phyloP scores from a whole-genome alignment of 2,888 invertebrate genomes.

The Dendrolimus pini region DNA sequence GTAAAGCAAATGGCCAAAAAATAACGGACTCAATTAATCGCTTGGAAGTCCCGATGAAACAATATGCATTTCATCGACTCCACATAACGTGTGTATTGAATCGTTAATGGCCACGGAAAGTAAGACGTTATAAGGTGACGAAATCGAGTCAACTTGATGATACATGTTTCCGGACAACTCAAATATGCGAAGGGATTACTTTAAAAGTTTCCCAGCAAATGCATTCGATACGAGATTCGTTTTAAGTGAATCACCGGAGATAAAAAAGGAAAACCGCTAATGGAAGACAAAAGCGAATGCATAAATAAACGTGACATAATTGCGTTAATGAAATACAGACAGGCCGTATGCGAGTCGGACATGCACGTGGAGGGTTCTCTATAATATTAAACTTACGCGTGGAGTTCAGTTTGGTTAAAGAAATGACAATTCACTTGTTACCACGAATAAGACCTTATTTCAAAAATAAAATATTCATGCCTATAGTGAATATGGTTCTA shows the following conservation, averaged over 20 bases:
- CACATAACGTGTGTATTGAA: constrained; percentile 69
- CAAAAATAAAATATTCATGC: too few species aligned
- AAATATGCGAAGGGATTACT: constrained; percentile 30
- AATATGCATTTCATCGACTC: constrained; percentile 70
- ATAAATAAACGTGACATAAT: constrained; percentile 71
- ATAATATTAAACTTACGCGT: too few species aligned
- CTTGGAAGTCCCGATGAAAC: constrained; percentile 55
- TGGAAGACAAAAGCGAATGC: constrained; percentile 68
- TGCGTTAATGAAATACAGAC: constrained; percentile 49
- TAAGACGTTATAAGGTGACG: constrained; percentile 61
- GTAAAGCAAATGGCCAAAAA: constrained; percentile 56
- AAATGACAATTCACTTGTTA: too few species aligned
- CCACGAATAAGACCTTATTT: too few species aligned
- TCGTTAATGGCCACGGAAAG: constrained; percentile 59
- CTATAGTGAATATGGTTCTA: too few species aligned
- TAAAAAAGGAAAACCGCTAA: constrained; percentile 57
- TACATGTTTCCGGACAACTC: constrained; percentile 46
- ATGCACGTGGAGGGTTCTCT: too few species aligned
- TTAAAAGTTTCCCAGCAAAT: constrained; percentile 30
- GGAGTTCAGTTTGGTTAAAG: too few species aligned
- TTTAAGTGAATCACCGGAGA: constrained; percentile 51
- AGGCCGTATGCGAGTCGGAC: constrained; percentile 4
- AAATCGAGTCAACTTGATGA: constrained; percentile 55
- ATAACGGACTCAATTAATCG: constrained; percentile 62
- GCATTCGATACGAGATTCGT: constrained; percentile 37